These are phyloP conservation scores for Chrysopilus asiliformis DNA, from an alignment of 2,888 invertebrate genomes.

Conservation along the genomic window DNA sequence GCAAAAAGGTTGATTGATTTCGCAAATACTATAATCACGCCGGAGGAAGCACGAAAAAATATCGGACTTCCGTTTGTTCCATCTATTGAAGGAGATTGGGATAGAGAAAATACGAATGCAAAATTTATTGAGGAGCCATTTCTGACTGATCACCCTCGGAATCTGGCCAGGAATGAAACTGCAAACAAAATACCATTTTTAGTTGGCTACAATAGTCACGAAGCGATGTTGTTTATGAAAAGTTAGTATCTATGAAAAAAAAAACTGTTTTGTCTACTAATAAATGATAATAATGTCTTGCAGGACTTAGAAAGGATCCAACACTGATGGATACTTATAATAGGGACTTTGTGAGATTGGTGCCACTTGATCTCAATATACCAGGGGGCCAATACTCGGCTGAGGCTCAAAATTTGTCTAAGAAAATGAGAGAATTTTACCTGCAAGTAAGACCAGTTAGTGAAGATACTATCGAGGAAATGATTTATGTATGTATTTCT, in stretches of 20 bases:
- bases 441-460: slow-evolving; percentile 43
- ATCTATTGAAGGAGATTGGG: slow-evolving; percentile 38
- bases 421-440: slow-evolving; percentile 42
- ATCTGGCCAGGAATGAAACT: slow-evolving; percentile 31
- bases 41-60: slow-evolving; percentile 43
- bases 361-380: slow-evolving; percentile 41
- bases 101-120: slow-evolving; percentile 17
- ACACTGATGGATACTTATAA: slow-evolving; percentile 42
- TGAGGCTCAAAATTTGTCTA: slow-evolving; percentile 35
- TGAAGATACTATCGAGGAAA: slow-evolving; percentile 41
- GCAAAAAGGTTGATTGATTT: slow-evolving; percentile 46
- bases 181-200: slow-evolving; percentile 47
- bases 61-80: slow-evolving; percentile 48
- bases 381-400: slow-evolving; percentile 21
- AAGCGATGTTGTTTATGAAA: slow-evolving; percentile 49
- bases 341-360: slow-evolving; percentile 43
- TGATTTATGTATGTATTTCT: slow-evolving; percentile 39
- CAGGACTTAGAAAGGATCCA: slow-evolving; percentile 46
- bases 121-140: slow-evolving; percentile 37
- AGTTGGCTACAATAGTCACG: slow-evolving; percentile 50
- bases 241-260: slow-evolving; percentile 30
- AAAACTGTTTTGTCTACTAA: background rate
- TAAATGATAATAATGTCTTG: slow-evolving; percentile 6
- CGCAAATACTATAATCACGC: slow-evolving; percentile 39
- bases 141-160: slow-evolving; percentile 40